A percentile compares a stretch with the other conserved stretches of the same genome.
These are phyloP conservation scores for Liparis tanakae DNA, from an alignment of 2,797 vertebrate species.

Conservation along the genomic window DNA sequence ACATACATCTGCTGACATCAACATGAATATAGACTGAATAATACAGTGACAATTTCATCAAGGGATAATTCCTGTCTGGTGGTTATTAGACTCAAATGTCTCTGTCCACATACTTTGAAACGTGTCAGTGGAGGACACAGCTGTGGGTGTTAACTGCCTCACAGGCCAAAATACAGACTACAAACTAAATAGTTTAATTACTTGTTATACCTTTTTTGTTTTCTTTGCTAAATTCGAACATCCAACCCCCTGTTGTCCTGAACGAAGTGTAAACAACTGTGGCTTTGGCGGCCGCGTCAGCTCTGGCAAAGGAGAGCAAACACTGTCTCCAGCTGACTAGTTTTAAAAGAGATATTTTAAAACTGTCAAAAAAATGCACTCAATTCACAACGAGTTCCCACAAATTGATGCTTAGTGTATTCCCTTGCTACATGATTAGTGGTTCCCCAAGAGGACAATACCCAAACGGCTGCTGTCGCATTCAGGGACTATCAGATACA, in stretches of 20 bases:
- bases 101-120: background rate
- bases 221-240: background rate
- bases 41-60: background rate
- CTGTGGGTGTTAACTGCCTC: background rate
- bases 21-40: background rate
- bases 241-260: background rate
- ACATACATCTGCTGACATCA: background rate
- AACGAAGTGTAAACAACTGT: background rate
- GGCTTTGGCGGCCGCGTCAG: background rate
- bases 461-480: constrained; percentile 17
- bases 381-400: background rate
- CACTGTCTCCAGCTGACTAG: background rate
- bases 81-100: background rate
- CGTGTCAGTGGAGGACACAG: background rate
- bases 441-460: background rate
- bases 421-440: constrained; percentile 5
- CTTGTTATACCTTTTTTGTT: background rate
- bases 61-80: background rate
- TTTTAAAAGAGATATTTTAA: background rate
- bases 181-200: background rate
- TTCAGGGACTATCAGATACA: constrained; percentile 4
- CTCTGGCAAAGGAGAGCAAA: background rate
- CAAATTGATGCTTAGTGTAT: background rate
- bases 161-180: background rate
- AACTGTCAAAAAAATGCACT: background rate